phyloP scores from a whole-genome alignment of 2,888 invertebrate species.

The Azorinus chamasolen region DNA sequence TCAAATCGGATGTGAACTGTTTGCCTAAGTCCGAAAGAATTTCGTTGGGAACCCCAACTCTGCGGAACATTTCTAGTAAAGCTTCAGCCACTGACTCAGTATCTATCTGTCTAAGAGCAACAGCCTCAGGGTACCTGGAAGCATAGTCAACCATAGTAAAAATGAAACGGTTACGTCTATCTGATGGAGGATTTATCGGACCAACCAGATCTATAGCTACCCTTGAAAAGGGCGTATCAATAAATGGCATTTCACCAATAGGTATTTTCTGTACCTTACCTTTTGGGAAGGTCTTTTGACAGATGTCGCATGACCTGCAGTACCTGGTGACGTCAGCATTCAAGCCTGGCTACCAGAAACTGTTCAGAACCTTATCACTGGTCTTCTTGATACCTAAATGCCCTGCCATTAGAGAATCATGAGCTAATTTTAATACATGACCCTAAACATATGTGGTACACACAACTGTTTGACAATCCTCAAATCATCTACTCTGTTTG shows the following conservation, averaged over 20 bases:
- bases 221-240: slow-evolving; percentile 28
- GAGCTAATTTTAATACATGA: slow-evolving; percentile 3
- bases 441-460: neutral
- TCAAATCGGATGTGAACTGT: slow-evolving; percentile 27
- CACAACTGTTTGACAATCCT: neutral
- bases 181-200: slow-evolving; percentile 47
- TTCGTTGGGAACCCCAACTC: slow-evolving; percentile 57
- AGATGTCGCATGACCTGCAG: too few species aligned
- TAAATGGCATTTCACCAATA: slow-evolving; percentile 8
- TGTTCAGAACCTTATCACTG: neutral
- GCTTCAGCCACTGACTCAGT: slow-evolving; percentile 61
- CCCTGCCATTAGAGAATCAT: neutral
- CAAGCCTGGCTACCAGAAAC: neutral
- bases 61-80: slow-evolving; percentile 37
- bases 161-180: slow-evolving; percentile 55
- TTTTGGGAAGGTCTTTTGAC: too few species aligned
- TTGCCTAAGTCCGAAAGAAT: slow-evolving; percentile 59
- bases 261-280: too few species aligned
- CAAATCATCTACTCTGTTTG: neutral
- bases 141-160: slow-evolving; percentile 58
- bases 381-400: neutral
- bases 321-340: neutral
- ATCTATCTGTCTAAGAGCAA: slow-evolving; percentile 38
- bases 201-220: slow-evolving; percentile 62
- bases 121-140: slow-evolving; percentile 56